phyloP scores from a whole-genome alignment of 2,797 vertebrate genomes.

The Intellagama lesueurii region DNA sequence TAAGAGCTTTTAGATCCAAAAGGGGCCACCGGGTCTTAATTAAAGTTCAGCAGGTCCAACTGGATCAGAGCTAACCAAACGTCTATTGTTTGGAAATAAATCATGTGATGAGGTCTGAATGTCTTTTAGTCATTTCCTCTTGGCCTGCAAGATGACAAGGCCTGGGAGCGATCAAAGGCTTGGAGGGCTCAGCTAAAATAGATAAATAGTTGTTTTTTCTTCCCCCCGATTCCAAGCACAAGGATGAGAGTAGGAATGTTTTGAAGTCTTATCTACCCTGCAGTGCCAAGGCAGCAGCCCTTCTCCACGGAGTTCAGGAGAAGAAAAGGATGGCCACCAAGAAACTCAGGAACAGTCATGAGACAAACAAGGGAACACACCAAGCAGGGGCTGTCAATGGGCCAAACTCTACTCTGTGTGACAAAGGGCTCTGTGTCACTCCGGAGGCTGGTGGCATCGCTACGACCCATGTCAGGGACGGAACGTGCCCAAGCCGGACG shows the following conservation, averaged over 20 bases:
- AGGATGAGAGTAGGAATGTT: not conserved
- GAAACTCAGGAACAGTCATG: too few species aligned
- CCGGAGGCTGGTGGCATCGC: too few species aligned
- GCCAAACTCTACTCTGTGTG: too few species aligned
- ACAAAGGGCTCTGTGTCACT: not conserved
- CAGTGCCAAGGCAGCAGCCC: not conserved
- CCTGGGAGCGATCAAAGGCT: not conserved
- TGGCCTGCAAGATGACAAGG: not conserved
- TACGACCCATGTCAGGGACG: too few species aligned
- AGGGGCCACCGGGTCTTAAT: too few species aligned
- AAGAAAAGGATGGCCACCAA: not conserved
- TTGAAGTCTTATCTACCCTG: not conserved
- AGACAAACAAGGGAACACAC: not conserved
- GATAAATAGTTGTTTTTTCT: not conserved
- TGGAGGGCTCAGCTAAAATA: not conserved
- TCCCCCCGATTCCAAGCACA: not conserved
- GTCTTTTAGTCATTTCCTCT: not conserved
- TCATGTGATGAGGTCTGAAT: too few species aligned
- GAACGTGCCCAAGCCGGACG: not conserved
- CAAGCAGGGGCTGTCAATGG: not conserved
- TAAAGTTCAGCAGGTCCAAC: too few species aligned
- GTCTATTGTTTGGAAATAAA: too few species aligned
- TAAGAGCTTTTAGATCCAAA: too few species aligned
- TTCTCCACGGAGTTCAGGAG: not conserved
- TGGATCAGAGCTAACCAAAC: too few species aligned